These are phyloP conservation scores for Dromococcyx pavoninus DNA, from an alignment of 2,797 vertebrate genomes.

Conservation along the genomic window DNA sequence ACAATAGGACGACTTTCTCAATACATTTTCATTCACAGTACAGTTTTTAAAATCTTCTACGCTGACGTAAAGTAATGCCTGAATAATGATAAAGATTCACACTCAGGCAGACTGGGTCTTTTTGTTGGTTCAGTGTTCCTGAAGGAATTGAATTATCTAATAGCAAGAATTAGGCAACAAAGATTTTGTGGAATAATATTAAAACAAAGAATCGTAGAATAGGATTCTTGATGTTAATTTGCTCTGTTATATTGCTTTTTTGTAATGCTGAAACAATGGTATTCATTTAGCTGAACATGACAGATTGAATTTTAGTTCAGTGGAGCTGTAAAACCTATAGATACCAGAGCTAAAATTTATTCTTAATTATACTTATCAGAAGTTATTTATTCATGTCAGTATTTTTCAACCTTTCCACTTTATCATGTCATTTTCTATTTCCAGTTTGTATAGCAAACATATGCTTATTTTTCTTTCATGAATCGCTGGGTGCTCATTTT, in stretches of 20 bases:
- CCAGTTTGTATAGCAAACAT: neutral
- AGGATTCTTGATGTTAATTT: neutral
- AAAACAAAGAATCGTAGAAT: neutral
- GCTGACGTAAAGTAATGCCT: neutral
- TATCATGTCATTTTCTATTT: neutral
- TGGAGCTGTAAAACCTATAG: neutral
- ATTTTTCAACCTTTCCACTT: neutral
- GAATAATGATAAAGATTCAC: neutral
- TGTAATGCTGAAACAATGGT: neutral
- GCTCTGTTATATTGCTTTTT: neutral
- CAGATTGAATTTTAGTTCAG: neutral
- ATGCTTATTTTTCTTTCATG: neutral
- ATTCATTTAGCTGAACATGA: neutral
- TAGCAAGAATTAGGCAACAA: neutral
- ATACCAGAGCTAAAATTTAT: neutral
- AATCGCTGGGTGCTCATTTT: neutral
- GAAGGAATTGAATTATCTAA: neutral
- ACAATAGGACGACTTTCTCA: neutral
- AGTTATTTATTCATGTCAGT: neutral
- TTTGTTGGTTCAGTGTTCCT: neutral
- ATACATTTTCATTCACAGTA: neutral
- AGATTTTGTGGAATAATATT: neutral
- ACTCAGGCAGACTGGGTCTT: neutral
- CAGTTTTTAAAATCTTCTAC: neutral
- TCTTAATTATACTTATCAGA: neutral